Evolutionary conservation across 2,888 invertebrate species (phyloP).

Genomic region (Cataglyphis albicans): DNA sequence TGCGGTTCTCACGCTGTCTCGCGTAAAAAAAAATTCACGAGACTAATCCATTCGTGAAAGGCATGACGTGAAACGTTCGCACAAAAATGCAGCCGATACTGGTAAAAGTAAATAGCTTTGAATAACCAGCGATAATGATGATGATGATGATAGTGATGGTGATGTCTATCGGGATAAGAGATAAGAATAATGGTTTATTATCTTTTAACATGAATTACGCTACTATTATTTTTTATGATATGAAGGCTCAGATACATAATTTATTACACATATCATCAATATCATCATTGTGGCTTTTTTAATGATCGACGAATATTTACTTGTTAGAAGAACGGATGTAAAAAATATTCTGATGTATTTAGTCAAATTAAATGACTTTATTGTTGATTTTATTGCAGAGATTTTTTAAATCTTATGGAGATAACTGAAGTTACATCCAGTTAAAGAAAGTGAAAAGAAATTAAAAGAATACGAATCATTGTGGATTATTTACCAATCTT

Average conservation of each 20-base stretch:
- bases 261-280: background rate
- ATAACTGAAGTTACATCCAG: background rate
- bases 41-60: background rate
- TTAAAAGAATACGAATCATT: background rate
- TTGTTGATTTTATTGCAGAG: background rate
- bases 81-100: background rate
- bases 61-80: constrained; percentile 11
- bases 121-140: constrained; percentile 6
- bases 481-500: background rate
- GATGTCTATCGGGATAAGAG: background rate
- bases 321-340: background rate
- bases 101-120: background rate
- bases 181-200: constrained; percentile 7
- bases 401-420: background rate
- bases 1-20: constrained; percentile 42
- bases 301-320: background rate
- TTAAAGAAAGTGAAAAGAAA: background rate
- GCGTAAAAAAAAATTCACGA: constrained; percentile 19
- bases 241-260: background rate
- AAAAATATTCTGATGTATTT: background rate
- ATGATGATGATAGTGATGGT: background rate
- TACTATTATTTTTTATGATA: background rate
- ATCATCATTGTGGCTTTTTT: background rate
- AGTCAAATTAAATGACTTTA: background rate
- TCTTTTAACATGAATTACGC: background rate